Evolutionary conservation across 2,113 vertebrate species (phyloP).

Genomic region (Tapirus terrestris): DNA sequence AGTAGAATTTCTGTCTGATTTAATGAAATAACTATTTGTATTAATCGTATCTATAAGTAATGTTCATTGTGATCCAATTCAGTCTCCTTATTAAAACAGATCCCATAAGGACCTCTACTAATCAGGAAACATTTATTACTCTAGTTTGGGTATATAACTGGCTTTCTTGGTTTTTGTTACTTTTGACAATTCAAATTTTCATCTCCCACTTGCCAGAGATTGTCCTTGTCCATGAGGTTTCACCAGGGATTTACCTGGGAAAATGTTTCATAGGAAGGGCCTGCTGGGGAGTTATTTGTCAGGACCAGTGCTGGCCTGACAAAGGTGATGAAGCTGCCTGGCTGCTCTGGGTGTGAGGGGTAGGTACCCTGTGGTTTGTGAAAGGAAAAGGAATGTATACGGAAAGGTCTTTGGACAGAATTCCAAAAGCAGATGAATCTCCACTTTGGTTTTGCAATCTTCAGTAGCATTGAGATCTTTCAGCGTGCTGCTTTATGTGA

Average conservation of each 20-base stretch:
- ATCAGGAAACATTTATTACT: neutral
- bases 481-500: neutral
- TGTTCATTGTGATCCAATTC: neutral
- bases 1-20: conserved; percentile 43
- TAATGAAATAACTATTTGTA: conserved; percentile 52
- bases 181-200: neutral
- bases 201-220: neutral
- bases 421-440: neutral
- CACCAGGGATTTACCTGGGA: neutral
- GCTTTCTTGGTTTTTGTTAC: neutral
- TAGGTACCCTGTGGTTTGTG: neutral
- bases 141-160: neutral
- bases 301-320: neutral
- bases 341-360: neutral
- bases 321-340: neutral
- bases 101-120: neutral
- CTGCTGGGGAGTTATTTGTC: neutral
- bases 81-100: conserved; percentile 19
- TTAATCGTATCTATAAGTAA: neutral
- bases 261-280: neutral
- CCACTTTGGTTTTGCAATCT: neutral
- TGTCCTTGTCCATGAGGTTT: neutral
- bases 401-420: neutral
- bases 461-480: conserved; percentile 42
- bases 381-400: neutral